A percentile compares a stretch with the other conserved stretches of the same genome.
Conservation (phyloP, 2,888 invertebrate species). For the Baronia brevicornis region DNA sequence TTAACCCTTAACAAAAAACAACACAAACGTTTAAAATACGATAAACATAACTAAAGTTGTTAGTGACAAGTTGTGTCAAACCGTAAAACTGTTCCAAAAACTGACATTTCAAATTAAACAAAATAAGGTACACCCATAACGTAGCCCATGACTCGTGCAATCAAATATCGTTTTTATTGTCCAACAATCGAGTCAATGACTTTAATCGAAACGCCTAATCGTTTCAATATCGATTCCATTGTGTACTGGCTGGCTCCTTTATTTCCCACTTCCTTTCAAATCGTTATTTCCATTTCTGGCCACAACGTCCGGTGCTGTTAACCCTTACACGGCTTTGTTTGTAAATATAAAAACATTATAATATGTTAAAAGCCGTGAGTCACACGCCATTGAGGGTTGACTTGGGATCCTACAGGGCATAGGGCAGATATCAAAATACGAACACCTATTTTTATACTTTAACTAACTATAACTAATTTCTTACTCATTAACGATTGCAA, state of each 20-base stretch:
- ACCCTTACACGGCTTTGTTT: slow-evolving; percentile 56
- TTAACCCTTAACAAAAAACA: too few relatives aligned
- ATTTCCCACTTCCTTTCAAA: slow-evolving; percentile 43
- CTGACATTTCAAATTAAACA: too few relatives aligned
- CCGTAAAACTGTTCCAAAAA: too few relatives aligned
- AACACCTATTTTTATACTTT: slow-evolving; percentile 6
- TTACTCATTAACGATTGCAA: too few relatives aligned
- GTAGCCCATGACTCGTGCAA: not conserved
- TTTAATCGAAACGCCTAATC: slow-evolving; percentile 12
- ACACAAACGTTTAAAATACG: too few relatives aligned
- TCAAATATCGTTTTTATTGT: slow-evolving; percentile 4
- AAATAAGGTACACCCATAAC: not conserved
- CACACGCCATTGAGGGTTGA: slow-evolving; percentile 27
- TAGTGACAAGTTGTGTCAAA: too few relatives aligned
- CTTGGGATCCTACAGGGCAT: slow-evolving; percentile 21
- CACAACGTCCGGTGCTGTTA: slow-evolving; percentile 57
- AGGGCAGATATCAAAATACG: slow-evolving; percentile 13
- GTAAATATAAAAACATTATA: slow-evolving; percentile 55
- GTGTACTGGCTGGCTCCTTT: slow-evolving; percentile 28
- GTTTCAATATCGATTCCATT: slow-evolving; percentile 32
- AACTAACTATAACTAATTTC: too few relatives aligned
- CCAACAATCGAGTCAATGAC: slow-evolving; percentile 9
- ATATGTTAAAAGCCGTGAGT: slow-evolving; percentile 54
- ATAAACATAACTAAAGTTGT: too few relatives aligned
- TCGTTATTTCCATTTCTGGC: slow-evolving; percentile 41